Percentiles rank a stretch among this genome's conserved stretches.
Evolutionary conservation across 2,113 vertebrate genomes (phyloP).

Genomic region (Odocoileus virginianus): DNA sequence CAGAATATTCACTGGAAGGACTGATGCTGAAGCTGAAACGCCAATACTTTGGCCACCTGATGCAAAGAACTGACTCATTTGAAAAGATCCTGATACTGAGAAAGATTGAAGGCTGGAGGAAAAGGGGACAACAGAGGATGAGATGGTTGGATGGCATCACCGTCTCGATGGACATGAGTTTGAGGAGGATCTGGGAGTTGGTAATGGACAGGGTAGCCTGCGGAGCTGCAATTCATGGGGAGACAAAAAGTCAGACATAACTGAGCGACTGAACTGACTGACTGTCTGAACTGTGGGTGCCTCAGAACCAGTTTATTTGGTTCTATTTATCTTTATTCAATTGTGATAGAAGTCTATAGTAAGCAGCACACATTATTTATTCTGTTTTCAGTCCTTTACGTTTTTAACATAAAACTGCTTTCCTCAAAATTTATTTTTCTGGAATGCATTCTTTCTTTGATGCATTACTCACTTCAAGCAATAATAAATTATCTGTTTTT

Average conservation of each 20-base stretch:
- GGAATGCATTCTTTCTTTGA: background rate
- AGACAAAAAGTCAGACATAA: background rate
- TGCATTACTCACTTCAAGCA: background rate
- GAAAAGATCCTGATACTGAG: background rate
- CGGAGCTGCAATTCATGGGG: background rate
- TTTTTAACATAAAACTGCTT: background rate
- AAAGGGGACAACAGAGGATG: background rate
- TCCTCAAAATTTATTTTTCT: background rate
- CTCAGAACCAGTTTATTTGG: background rate
- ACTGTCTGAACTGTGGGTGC: background rate
- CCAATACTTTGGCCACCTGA: background rate
- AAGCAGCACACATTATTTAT: background rate
- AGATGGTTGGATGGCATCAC: background rate
- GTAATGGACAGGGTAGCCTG: background rate
- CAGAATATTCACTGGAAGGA: background rate
- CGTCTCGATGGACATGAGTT: background rate
- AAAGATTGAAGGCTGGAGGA: background rate
- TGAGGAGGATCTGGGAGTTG: background rate
- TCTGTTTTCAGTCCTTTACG: background rate
- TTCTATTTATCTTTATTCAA: background rate
- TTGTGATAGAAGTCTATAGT: background rate
- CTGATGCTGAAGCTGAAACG: background rate
- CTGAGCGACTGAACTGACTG: background rate
- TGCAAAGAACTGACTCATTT: background rate
- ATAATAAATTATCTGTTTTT: background rate